Conservation (phyloP, 2,888 invertebrate species). For the Unio pictorum region DNA sequence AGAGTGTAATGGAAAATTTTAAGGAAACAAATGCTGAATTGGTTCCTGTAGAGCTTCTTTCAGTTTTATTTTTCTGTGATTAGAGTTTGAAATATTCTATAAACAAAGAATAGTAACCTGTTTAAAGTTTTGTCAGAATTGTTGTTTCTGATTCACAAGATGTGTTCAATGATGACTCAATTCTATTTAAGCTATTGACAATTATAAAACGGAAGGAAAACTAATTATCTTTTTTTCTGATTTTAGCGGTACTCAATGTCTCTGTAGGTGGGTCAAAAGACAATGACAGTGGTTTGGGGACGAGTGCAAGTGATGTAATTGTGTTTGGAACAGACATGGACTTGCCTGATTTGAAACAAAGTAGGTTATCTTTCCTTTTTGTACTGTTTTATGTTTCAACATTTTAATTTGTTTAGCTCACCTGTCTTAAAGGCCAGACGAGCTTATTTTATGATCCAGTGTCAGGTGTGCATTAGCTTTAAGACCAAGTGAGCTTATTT, state of each 20-base stretch:
- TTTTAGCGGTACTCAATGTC: constrained; percentile 62
- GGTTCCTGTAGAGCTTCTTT: no score
- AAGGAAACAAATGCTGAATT: no score
- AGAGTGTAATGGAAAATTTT: no score
- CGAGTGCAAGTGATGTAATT: constrained; percentile 54
- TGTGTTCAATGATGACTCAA: no score
- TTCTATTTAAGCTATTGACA: neutral
- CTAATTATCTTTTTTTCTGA: constrained; percentile 5
- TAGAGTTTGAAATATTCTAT: no score
- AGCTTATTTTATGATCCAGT: neutral
- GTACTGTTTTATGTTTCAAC: neutral
- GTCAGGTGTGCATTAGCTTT: no score
- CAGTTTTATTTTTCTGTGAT: no score
- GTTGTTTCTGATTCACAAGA: no score
- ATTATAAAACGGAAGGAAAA: no score
- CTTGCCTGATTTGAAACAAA: constrained; percentile 43
- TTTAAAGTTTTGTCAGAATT: no score
- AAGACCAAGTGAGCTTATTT: no score
- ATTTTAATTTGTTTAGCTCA: neutral
- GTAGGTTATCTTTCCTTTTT: constrained; percentile 32
- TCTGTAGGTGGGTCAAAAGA: constrained; percentile 39
- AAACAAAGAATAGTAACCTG: no score
- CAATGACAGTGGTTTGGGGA: constrained; percentile 55
- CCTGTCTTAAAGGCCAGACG: neutral
- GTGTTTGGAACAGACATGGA: constrained; percentile 62